These are phyloP conservation scores for Australoheros scitulus DNA, from an alignment of 2,113 vertebrate genomes.

Conservation along the genomic window DNA sequence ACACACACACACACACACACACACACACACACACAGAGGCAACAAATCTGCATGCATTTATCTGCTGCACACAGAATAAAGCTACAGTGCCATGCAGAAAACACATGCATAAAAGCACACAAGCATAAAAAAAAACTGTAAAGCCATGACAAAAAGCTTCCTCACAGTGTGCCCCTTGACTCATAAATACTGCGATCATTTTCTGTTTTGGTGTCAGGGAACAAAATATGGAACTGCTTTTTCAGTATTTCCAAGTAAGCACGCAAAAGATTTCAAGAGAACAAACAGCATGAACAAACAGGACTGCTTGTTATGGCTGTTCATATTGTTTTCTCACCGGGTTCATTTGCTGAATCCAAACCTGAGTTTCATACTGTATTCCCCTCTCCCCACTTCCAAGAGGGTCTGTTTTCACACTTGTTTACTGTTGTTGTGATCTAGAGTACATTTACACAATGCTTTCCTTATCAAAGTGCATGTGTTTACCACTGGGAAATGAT, in stretches of 20 bases:
- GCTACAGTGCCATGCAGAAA: neutral
- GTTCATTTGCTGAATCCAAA: neutral
- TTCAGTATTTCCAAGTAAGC: neutral
- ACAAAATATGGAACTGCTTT: neutral
- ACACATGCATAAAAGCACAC: neutral
- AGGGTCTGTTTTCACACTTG: neutral
- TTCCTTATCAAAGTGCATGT: constrained; percentile 22
- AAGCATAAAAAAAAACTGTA: neutral
- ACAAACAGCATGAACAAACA: neutral
- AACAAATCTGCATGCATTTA: neutral
- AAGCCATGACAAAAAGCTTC: neutral
- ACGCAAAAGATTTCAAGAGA: neutral
- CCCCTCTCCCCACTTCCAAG: neutral
- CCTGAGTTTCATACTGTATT: neutral
- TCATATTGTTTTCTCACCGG: neutral
- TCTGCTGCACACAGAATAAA: neutral
- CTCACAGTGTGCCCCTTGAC: neutral
- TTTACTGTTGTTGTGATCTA: constrained; percentile 36
- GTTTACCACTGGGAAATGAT: constrained; percentile 24
- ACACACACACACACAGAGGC: neutral
- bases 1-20: neutral
- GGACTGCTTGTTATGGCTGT: neutral
- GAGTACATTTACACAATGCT: constrained; percentile 1
- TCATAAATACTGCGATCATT: neutral
- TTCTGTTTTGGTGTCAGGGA: neutral